Conservation (phyloP, 2,113 vertebrate genomes). For the Neomonachus schauinslandi region DNA sequence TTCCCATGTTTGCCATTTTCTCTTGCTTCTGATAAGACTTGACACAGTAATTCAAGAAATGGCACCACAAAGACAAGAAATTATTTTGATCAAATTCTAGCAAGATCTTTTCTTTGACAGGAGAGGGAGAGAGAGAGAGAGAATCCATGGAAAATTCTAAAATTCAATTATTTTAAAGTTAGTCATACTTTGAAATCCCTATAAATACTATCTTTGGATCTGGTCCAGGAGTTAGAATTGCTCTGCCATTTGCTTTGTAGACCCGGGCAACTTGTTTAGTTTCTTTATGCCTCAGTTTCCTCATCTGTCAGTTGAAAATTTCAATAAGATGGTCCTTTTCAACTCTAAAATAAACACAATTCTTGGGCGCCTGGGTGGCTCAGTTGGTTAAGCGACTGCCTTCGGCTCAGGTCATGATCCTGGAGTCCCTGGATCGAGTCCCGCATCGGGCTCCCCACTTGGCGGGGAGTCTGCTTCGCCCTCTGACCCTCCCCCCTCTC, state of each 20-base stretch:
- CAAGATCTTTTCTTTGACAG: background rate
- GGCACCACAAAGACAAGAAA: background rate
- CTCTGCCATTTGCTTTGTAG: background rate
- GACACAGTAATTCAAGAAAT: slow-evolving; percentile 6
- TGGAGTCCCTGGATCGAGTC: too few relatives aligned
- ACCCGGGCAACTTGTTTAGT: background rate
- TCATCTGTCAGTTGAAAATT: background rate
- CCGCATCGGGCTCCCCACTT: too few relatives aligned
- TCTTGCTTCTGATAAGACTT: background rate
- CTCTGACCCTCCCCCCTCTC: too few relatives aligned
- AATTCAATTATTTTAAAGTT: background rate
- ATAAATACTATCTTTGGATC: background rate
- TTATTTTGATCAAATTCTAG: slow-evolving; percentile 24
- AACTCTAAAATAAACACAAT: background rate
- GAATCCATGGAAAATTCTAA: background rate
- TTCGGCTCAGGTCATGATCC: too few relatives aligned
- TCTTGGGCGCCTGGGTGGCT: background rate
- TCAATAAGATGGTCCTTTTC: background rate
- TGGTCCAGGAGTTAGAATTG: background rate
- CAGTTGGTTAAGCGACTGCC: too few relatives aligned
- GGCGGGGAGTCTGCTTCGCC: too few relatives aligned
- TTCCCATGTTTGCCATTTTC: slow-evolving; percentile 13
- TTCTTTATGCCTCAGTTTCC: background rate
- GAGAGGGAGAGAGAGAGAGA: background rate
- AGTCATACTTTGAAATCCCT: background rate